Evolutionary conservation across 2,888 invertebrate species (phyloP), one percentile per base, ranked within the genome.

Genomic region (Nemotelus pantherinus): DNA sequence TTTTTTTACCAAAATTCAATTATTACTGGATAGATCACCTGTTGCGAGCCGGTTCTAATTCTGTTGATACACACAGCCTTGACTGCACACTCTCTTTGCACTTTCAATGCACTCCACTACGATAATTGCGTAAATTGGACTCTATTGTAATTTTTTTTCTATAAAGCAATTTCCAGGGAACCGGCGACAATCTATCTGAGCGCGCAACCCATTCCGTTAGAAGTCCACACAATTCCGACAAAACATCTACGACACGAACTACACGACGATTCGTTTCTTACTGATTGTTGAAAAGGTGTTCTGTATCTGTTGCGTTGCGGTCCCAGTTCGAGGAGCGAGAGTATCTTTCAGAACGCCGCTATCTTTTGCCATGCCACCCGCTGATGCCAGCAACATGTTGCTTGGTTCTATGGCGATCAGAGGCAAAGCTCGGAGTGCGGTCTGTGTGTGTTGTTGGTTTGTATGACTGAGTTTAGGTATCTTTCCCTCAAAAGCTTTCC

Each of bases 311-410:
- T 25, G 25, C 25, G 25, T 25, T 25, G 25, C 25, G 25, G 25
- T 25, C 25, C 25, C 25, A 25, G 25, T 1, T 25, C 25, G 25
- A 25, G 25, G 25, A 25, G 25, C 25, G 25, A 25, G 25, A 25
- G 25, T n/a, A 58, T 58, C 41, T 39, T 5, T 60, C 4, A 60
- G 3, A 43, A 25, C 25, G 41, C 60, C 60, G 9, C 6, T 25
- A 3, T 10, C 5, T 25, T 57, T 3, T 3, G 2, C 39, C 3
- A 25, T 41, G 60, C 58, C 58, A 58, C 58, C 58, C 58, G 58
- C 58, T 25, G 60, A 41, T 60, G 60, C 60, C 60, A 60, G 39
- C 60, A 60, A 39, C 60, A 60, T 60, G 60, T 39, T 39, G 60
- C 60, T 60, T 39, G 25, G 25, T 25, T 25, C 25, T 25, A 25